These are phyloP conservation scores for Centroberyx gerrardi DNA, from an alignment of 2,797 vertebrate species.

Conservation along the genomic window DNA sequence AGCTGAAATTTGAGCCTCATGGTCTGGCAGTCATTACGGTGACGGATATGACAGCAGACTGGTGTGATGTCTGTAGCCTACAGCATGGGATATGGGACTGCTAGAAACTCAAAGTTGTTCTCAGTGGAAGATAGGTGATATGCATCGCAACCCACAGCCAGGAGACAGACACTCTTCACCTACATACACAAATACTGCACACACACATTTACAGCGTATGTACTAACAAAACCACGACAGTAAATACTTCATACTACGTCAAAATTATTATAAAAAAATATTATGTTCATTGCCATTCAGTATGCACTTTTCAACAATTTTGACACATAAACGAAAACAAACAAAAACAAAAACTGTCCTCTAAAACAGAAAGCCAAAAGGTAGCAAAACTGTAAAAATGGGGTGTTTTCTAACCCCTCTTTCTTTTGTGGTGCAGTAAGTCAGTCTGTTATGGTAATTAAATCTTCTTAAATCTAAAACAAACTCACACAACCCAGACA, in stretches of 20 bases:
- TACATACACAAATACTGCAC: conserved; percentile 18
- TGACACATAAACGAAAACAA: background rate
- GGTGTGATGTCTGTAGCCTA: conserved; percentile 1
- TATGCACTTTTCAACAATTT: background rate
- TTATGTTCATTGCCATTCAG: background rate
- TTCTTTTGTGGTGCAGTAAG: conserved; percentile 53
- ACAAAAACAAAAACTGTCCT: conserved; percentile 30
- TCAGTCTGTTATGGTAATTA: conserved; percentile 53
- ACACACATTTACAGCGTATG: background rate
- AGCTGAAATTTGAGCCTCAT: conserved; percentile 44
- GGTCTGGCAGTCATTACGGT: conserved; percentile 39
- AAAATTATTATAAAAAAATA: conserved; percentile 22
- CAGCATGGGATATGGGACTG: conserved; percentile 38
- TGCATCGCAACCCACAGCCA: conserved; percentile 39
- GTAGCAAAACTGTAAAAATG: conserved; percentile 20
- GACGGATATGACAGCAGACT: conserved; percentile 41
- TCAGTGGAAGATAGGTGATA: conserved; percentile 40
- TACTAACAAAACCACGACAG: conserved; percentile 29
- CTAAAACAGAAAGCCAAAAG: conserved; percentile 58
- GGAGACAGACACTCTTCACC: conserved; percentile 35
- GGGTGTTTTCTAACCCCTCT: conserved; percentile 8
- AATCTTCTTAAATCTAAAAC: conserved; percentile 24
- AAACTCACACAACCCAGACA: conserved; percentile 45
- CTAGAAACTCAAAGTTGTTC: conserved; percentile 35
- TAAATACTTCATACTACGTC: conserved; percentile 36